Base-by-base conservation (phyloP, 2,113 vertebrate genomes). In the Panthera tigris region DNA sequence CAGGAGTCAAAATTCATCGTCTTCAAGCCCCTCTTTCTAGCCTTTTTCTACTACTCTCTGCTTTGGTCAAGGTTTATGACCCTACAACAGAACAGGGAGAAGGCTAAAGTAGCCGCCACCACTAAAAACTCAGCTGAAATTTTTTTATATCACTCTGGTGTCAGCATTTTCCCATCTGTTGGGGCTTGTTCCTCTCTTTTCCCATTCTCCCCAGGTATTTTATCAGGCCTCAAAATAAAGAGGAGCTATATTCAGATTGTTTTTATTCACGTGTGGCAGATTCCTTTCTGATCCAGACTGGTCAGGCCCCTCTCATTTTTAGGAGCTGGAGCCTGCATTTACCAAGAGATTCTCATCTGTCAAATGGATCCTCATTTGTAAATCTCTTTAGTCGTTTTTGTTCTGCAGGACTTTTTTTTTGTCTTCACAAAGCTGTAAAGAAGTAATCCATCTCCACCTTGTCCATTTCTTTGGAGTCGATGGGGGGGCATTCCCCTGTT, bases 21-120 rank as follows among this genome's bases (percentile, higher is more conserved):
- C 97, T 87, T 97, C 90, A 98, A 97, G 98, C 98, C 98, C 97
- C 97, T 98, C 97, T 99, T 99, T 99, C 92, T 98, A 98, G 98
- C 98, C 97, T 98, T 98, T 98, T 98, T 96, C 81, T 97, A 97
- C 97, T 76, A n/a, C 89, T 98, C 80, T 97, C 5, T 65, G 61
- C 93, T 98, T 98, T 94, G 73, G 91, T 97, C 92, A 94, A 96
- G 86, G 95, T 95, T 94, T 97, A 88, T 94, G 82, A 65, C 95
- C 66, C 52, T 12, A 9, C 63, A 68, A 94, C 66, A 97, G 65
- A 96, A 97, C 61, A 92, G 92, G 93, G 94, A 97, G 89, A 41
- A 31, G 93, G 85, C 84, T 86, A 39, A 91, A 74, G 84, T 91
- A 84, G 95, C 96, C 95, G 31, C 95, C 61, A 69, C 95, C 11